Evolutionary conservation across 2,888 invertebrate species (phyloP).

Genomic region (Brassicogethes aeneus): DNA sequence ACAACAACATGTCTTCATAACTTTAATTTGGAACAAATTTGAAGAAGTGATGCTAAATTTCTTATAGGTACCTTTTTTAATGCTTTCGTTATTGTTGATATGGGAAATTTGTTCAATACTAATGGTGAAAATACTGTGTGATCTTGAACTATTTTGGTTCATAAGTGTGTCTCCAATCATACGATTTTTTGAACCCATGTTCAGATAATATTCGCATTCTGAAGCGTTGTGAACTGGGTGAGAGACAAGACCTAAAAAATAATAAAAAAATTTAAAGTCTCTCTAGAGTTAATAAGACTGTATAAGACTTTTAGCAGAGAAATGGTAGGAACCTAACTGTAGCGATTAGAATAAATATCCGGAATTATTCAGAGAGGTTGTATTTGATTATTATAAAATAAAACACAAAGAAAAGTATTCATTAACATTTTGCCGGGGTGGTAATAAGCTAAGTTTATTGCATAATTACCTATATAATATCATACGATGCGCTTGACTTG

Average conservation of each 20-base stretch:
- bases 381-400: too few species aligned
- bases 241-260: slow-evolving; percentile 50
- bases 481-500: too few species aligned
- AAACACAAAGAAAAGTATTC: too few species aligned
- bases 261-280: too few species aligned
- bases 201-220: slow-evolving; percentile 69
- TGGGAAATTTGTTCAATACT: slow-evolving; percentile 70
- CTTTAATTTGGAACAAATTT: background rate
- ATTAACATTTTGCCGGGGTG: too few species aligned
- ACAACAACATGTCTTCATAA: slow-evolving; percentile 5
- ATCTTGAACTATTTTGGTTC: slow-evolving; percentile 80
- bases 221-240: slow-evolving; percentile 69
- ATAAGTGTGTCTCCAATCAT: slow-evolving; percentile 79
- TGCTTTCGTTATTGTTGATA: slow-evolving; percentile 34
- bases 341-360: too few species aligned
- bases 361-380: too few species aligned
- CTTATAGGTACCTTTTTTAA: slow-evolving; percentile 36
- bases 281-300: background rate
- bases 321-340: too few species aligned
- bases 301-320: too few species aligned
- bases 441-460: too few species aligned
- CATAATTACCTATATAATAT: too few species aligned
- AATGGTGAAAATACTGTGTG: slow-evolving; percentile 82
- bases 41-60: too few species aligned
- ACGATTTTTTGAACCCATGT: slow-evolving; percentile 68